Evolutionary conservation across 1,140 invertebrate genomes (phyloP), one percentile per base, ranked within the genome.

Genomic region (Adelges cooleyi): DNA sequence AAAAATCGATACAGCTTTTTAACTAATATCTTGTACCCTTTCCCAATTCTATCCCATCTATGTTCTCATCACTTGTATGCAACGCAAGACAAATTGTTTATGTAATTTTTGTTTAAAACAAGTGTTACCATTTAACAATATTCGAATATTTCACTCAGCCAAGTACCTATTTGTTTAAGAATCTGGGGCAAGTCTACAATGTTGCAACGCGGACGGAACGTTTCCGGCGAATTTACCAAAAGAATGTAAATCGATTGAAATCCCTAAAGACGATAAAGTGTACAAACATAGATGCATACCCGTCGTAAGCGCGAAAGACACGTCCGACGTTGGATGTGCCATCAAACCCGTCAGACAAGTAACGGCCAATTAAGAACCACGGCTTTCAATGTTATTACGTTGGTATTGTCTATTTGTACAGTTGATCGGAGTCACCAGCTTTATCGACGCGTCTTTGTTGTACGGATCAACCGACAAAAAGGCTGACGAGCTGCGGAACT

Each of bases 391-490:
- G 29, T 33, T 33, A 33, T 33, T 33, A n/a, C n/a, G n/a, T 33
- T 33, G 11, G 11, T 33, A 33, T 33, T 33, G 11, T 33, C 11
- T 33, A 6, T 33, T 33, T 33, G 5, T 33, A 5, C 20, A 62
- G 56, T 25, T 29, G 29, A 48, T 62, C 18, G 56, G 17, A 46
- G 56, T 62, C 15, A 62, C 56, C 6, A 62, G 56, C 33, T 62
- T 62, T 29, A 2, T 62, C 2, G 56, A 62, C 4, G 23, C 17
- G 15, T 62, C 56, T 3, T 48, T 62, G 18, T 48, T 62, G 22
- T 62, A 62, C 27, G 56, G 56, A 15, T 62, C 56, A 27, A 17
- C 44, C 18, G 42, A 33, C 10, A 20, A 36, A 1, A 48, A 1
- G 13, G 25, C 56, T 8, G 6, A 0, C 15, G 11, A 2, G 3